Base-by-base conservation (phyloP, 2,888 invertebrate species). In the Selenia dentaria region DNA sequence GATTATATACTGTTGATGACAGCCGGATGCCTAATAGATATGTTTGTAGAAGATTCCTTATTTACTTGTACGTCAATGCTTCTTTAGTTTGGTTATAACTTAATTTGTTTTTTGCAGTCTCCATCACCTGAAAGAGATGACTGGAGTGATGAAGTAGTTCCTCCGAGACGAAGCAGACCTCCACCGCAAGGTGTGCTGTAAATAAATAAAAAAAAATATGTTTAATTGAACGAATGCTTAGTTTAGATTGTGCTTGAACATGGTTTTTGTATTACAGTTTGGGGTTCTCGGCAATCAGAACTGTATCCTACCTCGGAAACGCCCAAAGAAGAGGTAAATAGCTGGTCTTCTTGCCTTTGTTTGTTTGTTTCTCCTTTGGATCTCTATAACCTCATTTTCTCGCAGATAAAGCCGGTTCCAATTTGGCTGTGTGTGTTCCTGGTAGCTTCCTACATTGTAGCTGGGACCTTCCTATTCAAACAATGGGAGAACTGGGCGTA, bases 341-440 rank as follows among this genome's bases (percentile, higher is more conserved):
- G 16, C 5, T n/a, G n/a, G n/a, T n/a, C n/a, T n/a, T n/a, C n/a
- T n/a, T n/a, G n/a, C n/a, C n/a, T n/a, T n/a, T n/a, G n/a, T n/a
- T n/a, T n/a, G n/a, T n/a, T n/a, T 18, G 24, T 20, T 5, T 16
- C 26, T 28, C 10, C 24, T 8, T 18, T 26, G 10, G 13, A 25
- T 16, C 4, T 3, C 16, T 16, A 4, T 16, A 16, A 6, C 22
- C 8, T 22, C 2, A 22, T 6, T 2, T 31, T 11, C 3, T 31
- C 58, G 36, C 73, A 75, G 91, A 87, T 83, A 75, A 91, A 79
- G 83, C 96, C 96, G 0, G 97, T 97, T 4, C 97, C 97, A 0
- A 97, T 97, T 67, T 96, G 96, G 96, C 80, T 97, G 47, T 97
- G 97, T 77, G 95, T 97, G 40, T 95, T 96, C 66, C 92, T 97